Evolutionary conservation across 37 sponge, comb jelly and placozoan genomes (phyloP).

Genomic region (Diacarnus erythraeanus): DNA sequence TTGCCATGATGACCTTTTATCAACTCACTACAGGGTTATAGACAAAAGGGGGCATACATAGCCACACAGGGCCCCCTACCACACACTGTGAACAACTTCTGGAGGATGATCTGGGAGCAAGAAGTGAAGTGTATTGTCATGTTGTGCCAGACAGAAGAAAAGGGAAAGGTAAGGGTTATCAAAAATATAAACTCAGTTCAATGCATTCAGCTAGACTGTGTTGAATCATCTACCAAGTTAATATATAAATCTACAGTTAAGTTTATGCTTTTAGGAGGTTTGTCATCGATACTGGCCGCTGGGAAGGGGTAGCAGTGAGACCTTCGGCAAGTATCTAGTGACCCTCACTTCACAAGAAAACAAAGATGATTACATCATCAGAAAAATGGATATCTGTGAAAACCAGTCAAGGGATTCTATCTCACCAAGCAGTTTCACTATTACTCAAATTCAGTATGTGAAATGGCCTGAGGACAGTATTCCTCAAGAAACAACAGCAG

Average conservation of each 20-base stretch:
- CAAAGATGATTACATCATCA: slow-evolving; percentile 15
- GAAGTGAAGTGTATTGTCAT: slow-evolving; percentile 35
- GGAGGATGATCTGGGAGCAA: slow-evolving; percentile 72
- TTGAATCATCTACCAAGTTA: no score
- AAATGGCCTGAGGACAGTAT: slow-evolving; percentile 43
- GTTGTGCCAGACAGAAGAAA: slow-evolving; percentile 34
- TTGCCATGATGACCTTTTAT: no score
- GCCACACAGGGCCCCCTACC: slow-evolving; percentile 73
- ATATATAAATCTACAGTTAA: no score
- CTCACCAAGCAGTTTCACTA: background rate
- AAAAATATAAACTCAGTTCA: no score
- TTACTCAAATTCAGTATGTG: slow-evolving; percentile 52
- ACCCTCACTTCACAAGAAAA: slow-evolving; percentile 18
- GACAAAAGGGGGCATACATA: slow-evolving; percentile 44
- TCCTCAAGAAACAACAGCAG: slow-evolving; percentile 14
- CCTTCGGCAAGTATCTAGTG: slow-evolving; percentile 39
- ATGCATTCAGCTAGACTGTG: background rate
- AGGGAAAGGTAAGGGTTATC: slow-evolving; percentile 16
- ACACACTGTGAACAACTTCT: slow-evolving; percentile 66
- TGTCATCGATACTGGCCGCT: slow-evolving; percentile 57
- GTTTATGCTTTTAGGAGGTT: slow-evolving; percentile 13
- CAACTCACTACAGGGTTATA: slow-evolving; percentile 24
- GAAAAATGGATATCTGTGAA: slow-evolving; percentile 53
- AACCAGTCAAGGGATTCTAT: background rate
- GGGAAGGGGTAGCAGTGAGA: slow-evolving; percentile 6